These are phyloP conservation scores for Chrysolina americana DNA, from an alignment of 2,888 invertebrate species.

Conservation along the genomic window DNA sequence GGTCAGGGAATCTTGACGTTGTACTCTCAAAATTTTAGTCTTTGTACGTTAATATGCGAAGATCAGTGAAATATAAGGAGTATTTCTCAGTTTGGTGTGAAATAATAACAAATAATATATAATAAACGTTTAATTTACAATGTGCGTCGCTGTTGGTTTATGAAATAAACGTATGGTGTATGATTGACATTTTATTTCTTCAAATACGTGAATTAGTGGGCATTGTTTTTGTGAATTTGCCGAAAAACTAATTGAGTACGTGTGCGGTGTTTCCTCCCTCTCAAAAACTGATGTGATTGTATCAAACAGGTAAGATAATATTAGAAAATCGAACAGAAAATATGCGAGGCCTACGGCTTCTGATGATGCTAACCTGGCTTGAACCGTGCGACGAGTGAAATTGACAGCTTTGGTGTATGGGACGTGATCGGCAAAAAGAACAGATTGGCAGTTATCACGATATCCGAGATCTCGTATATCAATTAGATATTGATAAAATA, in stretches of 20 bases:
- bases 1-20: conserved; percentile 60
- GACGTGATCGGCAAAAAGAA: too few relatives aligned
- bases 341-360: too few relatives aligned
- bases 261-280: conserved; percentile 25
- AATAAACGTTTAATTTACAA: conserved; percentile 69
- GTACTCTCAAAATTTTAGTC: conserved; percentile 64
- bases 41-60: conserved; percentile 66
- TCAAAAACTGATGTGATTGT: conserved; percentile 12
- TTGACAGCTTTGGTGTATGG: too few relatives aligned
- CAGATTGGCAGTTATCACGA: too few relatives aligned
- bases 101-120: conserved; percentile 69
- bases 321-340: neutral
- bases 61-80: conserved; percentile 66
- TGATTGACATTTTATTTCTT: conserved; percentile 62
- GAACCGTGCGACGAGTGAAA: too few relatives aligned
- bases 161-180: conserved; percentile 64
- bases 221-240: conserved; percentile 44
- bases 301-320: conserved; percentile 20
- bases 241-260: conserved; percentile 30
- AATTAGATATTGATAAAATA: too few relatives aligned
- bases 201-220: conserved; percentile 45
- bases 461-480: too few relatives aligned
- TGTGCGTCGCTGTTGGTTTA: conserved; percentile 64
- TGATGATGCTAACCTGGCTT: too few relatives aligned
- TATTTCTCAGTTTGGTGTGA: conserved; percentile 70